Evolutionary conservation across 2,113 vertebrate species (phyloP).

Genomic region (Epinephelus cyanopodus): DNA sequence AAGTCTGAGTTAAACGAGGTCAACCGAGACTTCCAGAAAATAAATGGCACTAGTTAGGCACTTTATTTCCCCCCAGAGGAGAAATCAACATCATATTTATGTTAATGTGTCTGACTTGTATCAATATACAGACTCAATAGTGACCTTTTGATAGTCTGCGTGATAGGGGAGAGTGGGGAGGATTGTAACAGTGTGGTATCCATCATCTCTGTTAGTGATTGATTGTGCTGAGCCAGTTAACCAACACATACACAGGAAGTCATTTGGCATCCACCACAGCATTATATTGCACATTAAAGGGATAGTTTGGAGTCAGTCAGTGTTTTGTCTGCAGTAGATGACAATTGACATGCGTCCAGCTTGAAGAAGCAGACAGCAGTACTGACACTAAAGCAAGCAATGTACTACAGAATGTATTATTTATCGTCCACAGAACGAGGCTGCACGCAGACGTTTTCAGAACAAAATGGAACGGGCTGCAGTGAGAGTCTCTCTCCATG

Average conservation of each 20-base stretch:
- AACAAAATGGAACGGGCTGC: too few species aligned
- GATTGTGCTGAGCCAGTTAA: neutral
- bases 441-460: too few species aligned
- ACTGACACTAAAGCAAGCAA: too few species aligned
- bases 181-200: slow-evolving; percentile 1
- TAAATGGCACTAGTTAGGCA: slow-evolving; percentile 2
- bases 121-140: slow-evolving; percentile 1
- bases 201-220: neutral
- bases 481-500: too few species aligned
- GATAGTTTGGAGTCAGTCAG: too few species aligned
- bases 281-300: neutral
- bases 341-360: too few species aligned
- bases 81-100: slow-evolving; percentile 7
- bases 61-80: neutral
- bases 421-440: too few species aligned
- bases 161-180: neutral
- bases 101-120: neutral
- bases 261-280: neutral
- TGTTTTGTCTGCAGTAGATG: too few species aligned
- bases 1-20: slow-evolving; percentile 23
- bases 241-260: neutral
- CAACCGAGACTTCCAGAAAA: neutral
- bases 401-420: too few species aligned
- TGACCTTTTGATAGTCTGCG: neutral
- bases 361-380: too few species aligned